A percentile compares a stretch with the other conserved stretches of the same genome.
Evolutionary conservation across 2,888 invertebrate species (phyloP).

Genomic region (Patella ulyssiponensis): DNA sequence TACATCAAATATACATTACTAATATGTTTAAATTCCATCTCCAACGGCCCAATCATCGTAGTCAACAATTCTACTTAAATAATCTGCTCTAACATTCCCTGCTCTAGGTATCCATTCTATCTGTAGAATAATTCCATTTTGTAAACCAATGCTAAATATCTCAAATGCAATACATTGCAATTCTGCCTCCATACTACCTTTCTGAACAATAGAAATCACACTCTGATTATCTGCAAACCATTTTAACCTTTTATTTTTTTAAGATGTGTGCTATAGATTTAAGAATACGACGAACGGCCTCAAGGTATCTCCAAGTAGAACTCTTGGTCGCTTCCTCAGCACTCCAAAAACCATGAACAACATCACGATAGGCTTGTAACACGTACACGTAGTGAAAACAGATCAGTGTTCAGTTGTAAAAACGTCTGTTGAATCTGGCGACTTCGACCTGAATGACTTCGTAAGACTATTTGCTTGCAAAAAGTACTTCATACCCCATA

Average conservation of each 20-base stretch:
- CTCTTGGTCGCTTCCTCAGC: too few relatives aligned
- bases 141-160: background rate
- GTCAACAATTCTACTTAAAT: conserved; percentile 28
- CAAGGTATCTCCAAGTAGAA: too few relatives aligned
- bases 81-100: conserved; percentile 26
- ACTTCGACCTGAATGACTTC: too few relatives aligned
- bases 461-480: too few relatives aligned
- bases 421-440: too few relatives aligned
- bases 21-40: background rate
- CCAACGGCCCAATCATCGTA: conserved; percentile 14
- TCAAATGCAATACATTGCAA: background rate
- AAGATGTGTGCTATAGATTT: too few relatives aligned
- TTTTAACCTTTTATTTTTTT: too few relatives aligned
- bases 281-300: too few relatives aligned
- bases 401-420: too few relatives aligned
- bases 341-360: conserved; percentile 1
- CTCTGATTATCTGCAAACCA: too few relatives aligned
- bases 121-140: conserved; percentile 8
- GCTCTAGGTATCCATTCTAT: conserved; percentile 28
- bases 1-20: background rate
- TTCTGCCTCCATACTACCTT: conserved; percentile 1
- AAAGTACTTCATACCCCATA: too few relatives aligned
- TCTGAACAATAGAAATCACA: background rate
- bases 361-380: conserved; percentile 1
- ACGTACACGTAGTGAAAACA: too few relatives aligned